Base-by-base conservation (phyloP, 2,797 vertebrate genomes). In the Taeniopygia guttata region DNA sequence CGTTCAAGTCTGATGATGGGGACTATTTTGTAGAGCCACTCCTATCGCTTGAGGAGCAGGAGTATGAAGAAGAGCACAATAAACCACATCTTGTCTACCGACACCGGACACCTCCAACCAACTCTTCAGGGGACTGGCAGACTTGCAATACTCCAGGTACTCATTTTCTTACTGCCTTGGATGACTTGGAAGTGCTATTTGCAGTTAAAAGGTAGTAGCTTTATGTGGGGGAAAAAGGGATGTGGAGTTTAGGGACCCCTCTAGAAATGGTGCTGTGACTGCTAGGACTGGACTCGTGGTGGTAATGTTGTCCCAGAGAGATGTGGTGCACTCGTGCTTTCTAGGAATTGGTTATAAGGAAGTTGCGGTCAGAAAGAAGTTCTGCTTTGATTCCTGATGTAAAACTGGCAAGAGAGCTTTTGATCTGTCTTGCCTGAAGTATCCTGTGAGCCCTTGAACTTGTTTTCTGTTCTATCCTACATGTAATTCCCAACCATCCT, bases 21-120 rank as follows among this genome's bases (percentile, higher is more conserved):
- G 99, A 99, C 91, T 99, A 98, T 98, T 99, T 99, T 88, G 98
- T 99, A 96, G 99, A 99, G 94, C 99, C 99, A 11, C 97, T 99
- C 72, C 98, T 99, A 62, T 98, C 98, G 4, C 95, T 98, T 32
- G 98, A 98, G 95, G 99, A 98, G 56, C 97, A 98, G 94, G 97
- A 98, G 87, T 98, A 98, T 92, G 98, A 99, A 98, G 99, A 99
- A 97, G 99, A 99, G 94, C 98, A 99, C 96, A 98, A 98, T 95
- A 99, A 99, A 97, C 99, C 99, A 95, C 99, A 99, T 90, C 96
- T 99, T 48, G 98, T 99, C 87, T 99, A 99, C 96, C 98, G 98
- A 96, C 99, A 98, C 89, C 98, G 97, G 59, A 91, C 95, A 45
- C 96, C 98, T 75, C 98, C 97, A 87, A 97, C 97, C 91, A 96